Evolutionary conservation across 2,797 vertebrate genomes (phyloP).

Genomic region (Remorina albescens): DNA sequence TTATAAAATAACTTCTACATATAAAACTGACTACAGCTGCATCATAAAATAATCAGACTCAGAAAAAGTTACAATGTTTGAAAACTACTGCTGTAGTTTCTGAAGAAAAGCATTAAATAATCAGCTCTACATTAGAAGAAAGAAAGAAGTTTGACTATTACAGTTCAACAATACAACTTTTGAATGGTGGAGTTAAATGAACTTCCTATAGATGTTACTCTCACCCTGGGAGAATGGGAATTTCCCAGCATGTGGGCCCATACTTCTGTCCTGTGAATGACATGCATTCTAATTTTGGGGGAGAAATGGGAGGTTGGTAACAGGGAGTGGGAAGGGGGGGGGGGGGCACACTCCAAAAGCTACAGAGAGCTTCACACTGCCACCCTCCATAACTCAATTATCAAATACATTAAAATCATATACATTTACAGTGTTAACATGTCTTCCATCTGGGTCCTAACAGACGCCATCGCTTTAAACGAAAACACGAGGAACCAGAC

Average conservation of each 20-base stretch:
- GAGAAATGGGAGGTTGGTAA: conserved; percentile 71
- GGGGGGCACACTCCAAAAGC: conserved; percentile 19
- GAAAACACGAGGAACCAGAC: neutral
- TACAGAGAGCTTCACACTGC: conserved; percentile 38
- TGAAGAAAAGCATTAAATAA: conserved; percentile 15
- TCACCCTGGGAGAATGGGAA: conserved; percentile 78
- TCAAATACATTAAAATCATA: conserved; percentile 16
- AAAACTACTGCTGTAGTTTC: conserved; percentile 10
- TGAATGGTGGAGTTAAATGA: conserved; percentile 61
- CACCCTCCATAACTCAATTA: conserved; percentile 30
- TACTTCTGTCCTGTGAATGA: conserved; percentile 80
- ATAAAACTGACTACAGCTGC: neutral
- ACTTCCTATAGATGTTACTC: conserved; percentile 74
- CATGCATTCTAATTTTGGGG: conserved; percentile 83
- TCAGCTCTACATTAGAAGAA: conserved; percentile 7
- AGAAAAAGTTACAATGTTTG: conserved; percentile 12
- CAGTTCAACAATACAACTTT: conserved; percentile 47
- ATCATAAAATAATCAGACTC: neutral
- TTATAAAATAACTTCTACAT: neutral
- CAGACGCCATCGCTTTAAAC: neutral
- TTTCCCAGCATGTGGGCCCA: conserved; percentile 83
- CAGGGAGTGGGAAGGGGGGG: too few species aligned
- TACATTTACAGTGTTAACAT: neutral
- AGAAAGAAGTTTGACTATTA: conserved; percentile 29
- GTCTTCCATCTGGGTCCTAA: too few species aligned